A percentile compares a stretch with the other conserved stretches of the same genome.
Conservation (phyloP, 2,797 vertebrate species). For the Alauda arvensis region DNA sequence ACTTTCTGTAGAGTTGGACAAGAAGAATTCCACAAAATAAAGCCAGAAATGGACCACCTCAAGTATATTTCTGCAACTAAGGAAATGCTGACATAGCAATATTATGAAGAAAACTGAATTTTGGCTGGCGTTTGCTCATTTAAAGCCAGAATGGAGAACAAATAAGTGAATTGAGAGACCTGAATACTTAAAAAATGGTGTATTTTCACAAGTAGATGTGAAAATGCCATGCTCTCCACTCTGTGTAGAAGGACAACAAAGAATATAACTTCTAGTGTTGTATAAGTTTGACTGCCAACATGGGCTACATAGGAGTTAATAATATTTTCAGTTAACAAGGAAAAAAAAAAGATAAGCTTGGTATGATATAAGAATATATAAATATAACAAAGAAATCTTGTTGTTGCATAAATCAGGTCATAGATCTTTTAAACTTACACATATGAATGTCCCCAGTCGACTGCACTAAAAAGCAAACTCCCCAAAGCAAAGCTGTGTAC, state of each 20-base stretch:
- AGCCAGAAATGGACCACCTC: neutral
- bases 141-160: neutral
- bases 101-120: neutral
- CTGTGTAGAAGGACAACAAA: neutral
- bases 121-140: neutral
- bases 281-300: neutral
- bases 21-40: neutral
- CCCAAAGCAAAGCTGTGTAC: neutral
- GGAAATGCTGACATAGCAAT: neutral
- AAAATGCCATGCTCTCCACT: neutral
- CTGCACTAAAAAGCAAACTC: neutral
- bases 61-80: neutral
- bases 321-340: neutral
- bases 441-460: neutral
- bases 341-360: neutral
- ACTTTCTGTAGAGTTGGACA: neutral
- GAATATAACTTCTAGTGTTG: neutral
- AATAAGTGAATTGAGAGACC: neutral
- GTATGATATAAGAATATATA: neutral
- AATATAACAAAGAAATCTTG: neutral
- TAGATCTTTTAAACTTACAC: neutral
- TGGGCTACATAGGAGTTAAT: neutral
- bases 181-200: neutral
- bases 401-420: neutral
- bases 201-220: neutral